phyloP scores from a whole-genome alignment of 2,113 vertebrate genomes.

The Cercopithecus mona region DNA sequence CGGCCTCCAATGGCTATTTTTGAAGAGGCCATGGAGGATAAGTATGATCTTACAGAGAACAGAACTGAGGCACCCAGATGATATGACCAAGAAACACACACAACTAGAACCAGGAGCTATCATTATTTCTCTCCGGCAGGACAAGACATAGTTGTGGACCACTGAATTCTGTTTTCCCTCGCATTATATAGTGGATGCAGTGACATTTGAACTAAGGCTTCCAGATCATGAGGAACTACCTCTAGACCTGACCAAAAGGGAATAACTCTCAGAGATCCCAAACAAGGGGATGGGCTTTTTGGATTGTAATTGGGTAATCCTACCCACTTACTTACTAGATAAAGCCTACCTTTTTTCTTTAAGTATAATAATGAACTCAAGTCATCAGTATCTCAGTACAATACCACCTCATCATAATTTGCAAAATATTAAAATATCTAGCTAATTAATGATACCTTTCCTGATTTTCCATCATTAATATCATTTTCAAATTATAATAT shows the following conservation, averaged over 20 bases:
- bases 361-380: background rate
- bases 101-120: background rate
- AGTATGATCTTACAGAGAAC: background rate
- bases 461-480: background rate
- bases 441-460: background rate
- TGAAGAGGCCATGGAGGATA: background rate
- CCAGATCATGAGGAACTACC: background rate
- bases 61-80: background rate
- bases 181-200: background rate
- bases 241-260: background rate
- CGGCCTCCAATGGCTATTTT: background rate
- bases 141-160: background rate
- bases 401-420: background rate
- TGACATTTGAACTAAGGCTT: background rate
- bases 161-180: background rate
- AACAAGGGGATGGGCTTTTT: background rate
- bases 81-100: background rate
- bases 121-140: background rate
- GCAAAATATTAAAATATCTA: constrained; percentile 21
- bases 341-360: background rate
- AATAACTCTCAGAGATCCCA: background rate
- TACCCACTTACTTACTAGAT: background rate
- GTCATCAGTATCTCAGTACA: background rate
- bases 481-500: background rate
- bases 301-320: background rate